phyloP scores from a whole-genome alignment of 2,113 vertebrate species.

The Carassius auratus region DNA sequence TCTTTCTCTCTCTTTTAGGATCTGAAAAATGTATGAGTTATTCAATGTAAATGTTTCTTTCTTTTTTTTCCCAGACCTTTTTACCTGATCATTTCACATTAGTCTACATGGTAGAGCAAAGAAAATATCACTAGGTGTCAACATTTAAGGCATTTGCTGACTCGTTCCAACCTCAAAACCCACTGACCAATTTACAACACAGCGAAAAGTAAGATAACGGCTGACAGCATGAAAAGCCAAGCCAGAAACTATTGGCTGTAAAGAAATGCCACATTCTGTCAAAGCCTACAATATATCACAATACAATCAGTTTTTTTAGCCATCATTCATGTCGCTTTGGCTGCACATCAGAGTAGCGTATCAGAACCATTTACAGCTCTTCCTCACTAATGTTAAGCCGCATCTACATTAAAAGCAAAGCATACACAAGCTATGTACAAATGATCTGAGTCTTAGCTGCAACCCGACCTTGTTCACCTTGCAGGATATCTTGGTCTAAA shows the following conservation, averaged over 20 bases:
- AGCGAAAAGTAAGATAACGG: not conserved
- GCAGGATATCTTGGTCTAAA: conserved; percentile 45
- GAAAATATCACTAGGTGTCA: conserved; percentile 16
- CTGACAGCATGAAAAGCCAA: conserved; percentile 44
- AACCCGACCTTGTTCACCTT: conserved; percentile 49
- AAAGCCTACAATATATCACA: conserved; percentile 61
- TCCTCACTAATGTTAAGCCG: conserved; percentile 52
- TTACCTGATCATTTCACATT: conserved; percentile 3
- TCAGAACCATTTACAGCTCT: conserved; percentile 26
- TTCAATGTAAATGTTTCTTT: not conserved
- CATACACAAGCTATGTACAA: conserved; percentile 62
- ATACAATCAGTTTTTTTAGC: conserved; percentile 57
- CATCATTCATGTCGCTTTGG: conserved; percentile 58
- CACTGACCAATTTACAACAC: conserved; percentile 14
- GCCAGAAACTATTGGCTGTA: conserved; percentile 54
- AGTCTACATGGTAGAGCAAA: conserved; percentile 21
- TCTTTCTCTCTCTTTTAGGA: conserved; percentile 6
- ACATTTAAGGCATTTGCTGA: conserved; percentile 3
- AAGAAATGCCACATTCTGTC: conserved; percentile 56
- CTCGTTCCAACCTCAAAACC: not conserved
- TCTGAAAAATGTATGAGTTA: not conserved
- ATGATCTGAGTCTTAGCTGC: conserved; percentile 50
- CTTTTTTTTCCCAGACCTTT: conserved; percentile 4
- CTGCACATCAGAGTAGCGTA: conserved; percentile 55
- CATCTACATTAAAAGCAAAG: conserved; percentile 64